These are phyloP conservation scores for Macheiramphus alcinus DNA, from an alignment of 2,113 vertebrate species.

Conservation along the genomic window DNA sequence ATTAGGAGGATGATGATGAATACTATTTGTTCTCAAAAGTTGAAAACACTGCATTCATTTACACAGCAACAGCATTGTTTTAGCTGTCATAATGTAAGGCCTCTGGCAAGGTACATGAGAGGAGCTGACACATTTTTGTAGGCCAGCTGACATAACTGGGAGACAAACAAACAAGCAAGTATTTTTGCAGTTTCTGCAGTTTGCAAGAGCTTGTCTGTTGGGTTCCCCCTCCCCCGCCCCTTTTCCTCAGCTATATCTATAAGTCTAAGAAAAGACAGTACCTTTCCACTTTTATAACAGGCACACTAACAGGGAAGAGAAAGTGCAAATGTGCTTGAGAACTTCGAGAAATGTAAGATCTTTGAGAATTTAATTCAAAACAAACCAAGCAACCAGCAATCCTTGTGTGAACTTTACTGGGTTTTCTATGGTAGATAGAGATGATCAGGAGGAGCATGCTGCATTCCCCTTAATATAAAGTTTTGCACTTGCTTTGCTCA, in stretches of 20 bases:
- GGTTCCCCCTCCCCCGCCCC: fast-evolving
- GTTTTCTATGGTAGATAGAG: background rate
- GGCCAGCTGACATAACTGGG: background rate
- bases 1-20: background rate
- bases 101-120: background rate
- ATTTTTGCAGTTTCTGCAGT: background rate
- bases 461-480: background rate
- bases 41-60: background rate
- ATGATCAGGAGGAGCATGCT: background rate
- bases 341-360: background rate
- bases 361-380: background rate
- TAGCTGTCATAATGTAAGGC: background rate
- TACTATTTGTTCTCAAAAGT: background rate
- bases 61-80: conserved; percentile 12
- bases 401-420: background rate
- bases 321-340: background rate
- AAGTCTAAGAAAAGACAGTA: background rate
- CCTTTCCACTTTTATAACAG: background rate
- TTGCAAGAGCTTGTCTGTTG: background rate
- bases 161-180: background rate
- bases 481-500: background rate
- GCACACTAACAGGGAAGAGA: background rate
- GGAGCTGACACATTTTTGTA: conserved; percentile 32
- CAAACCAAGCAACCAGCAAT: background rate
- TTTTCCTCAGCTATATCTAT: background rate